A percentile compares a stretch with the other conserved stretches of the same genome.
These are phyloP conservation scores for Gastrophysa polygoni DNA, from an alignment of 2,888 invertebrate species.

Conservation along the genomic window DNA sequence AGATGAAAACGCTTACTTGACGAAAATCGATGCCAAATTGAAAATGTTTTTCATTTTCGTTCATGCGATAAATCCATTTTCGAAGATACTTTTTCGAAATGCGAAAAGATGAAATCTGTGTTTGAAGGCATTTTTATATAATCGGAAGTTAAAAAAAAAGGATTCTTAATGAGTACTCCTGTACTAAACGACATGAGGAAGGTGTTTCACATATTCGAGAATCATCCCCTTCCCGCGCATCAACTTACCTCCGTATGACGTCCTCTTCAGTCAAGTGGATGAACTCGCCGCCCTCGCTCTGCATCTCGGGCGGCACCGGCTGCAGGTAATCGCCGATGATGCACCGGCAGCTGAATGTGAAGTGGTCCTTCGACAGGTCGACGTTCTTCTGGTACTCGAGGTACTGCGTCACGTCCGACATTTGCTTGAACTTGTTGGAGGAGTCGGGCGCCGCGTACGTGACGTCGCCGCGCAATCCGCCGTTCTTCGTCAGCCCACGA, in stretches of 20 bases:
- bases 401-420: slow-evolving; percentile 73
- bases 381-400: slow-evolving; percentile 66
- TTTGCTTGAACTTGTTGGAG: slow-evolving; percentile 65
- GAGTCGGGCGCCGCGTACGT: slow-evolving; percentile 78
- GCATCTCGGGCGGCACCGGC: slow-evolving; percentile 67
- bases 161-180: no score
- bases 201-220: no score
- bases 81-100: no score
- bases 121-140: no score
- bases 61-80: no score
- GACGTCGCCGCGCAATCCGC: slow-evolving; percentile 92
- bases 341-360: slow-evolving; percentile 88
- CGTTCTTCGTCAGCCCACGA: slow-evolving; percentile 82
- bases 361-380: slow-evolving; percentile 83
- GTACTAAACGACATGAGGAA: no score
- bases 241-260: slow-evolving; percentile 72
- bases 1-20: no score
- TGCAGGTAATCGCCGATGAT: slow-evolving; percentile 92
- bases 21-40: no score
- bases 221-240: no score
- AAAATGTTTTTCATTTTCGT: no score
- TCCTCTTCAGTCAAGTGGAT: slow-evolving; percentile 81
- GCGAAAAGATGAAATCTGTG: no score
- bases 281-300: slow-evolving; percentile 72
- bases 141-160: no score